A percentile compares a stretch with the other conserved stretches of the same genome.
Evolutionary conservation across 2,888 invertebrate genomes (phyloP).

Genomic region (Pherbina coryleti): DNA sequence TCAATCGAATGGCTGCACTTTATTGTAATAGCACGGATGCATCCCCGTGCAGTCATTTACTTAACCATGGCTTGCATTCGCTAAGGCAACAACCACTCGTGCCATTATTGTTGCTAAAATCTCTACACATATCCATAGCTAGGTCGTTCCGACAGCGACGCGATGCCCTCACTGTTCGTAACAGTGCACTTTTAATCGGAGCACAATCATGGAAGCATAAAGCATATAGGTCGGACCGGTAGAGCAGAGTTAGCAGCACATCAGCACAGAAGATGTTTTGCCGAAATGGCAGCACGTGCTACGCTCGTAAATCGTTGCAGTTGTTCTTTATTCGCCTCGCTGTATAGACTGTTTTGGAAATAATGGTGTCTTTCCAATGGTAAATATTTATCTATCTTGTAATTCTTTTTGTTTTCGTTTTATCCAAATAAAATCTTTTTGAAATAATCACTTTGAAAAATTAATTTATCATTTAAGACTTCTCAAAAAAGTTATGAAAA

Average conservation of each 20-base stretch:
- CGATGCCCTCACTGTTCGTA: conserved; percentile 31
- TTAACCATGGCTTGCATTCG: background rate
- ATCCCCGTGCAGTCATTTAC: background rate
- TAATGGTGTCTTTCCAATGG: background rate
- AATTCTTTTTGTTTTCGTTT: background rate
- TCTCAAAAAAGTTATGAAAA: background rate
- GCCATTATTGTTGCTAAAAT: conserved; percentile 20
- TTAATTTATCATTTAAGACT: background rate
- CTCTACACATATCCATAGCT: background rate
- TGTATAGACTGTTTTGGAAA: conserved; percentile 5
- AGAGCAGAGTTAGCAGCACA: background rate
- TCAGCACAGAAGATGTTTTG: conserved; percentile 55
- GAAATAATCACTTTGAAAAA: background rate
- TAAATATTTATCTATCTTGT: background rate
- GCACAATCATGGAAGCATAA: conserved; percentile 11
- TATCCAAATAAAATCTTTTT: conserved; percentile 13
- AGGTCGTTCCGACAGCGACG: conserved; percentile 14
- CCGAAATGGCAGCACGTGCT: conserved; percentile 45
- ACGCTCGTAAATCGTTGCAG: conserved; percentile 29
- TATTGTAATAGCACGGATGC: background rate
- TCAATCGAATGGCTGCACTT: conserved; percentile 32
- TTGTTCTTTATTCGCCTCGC: conserved; percentile 30
- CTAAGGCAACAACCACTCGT: conserved; percentile 21
- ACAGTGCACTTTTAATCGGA: conserved; percentile 12
- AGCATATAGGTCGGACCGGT: background rate